Conservation (phyloP, 1,140 invertebrate genomes). For the Cephus cinctus region DNA sequence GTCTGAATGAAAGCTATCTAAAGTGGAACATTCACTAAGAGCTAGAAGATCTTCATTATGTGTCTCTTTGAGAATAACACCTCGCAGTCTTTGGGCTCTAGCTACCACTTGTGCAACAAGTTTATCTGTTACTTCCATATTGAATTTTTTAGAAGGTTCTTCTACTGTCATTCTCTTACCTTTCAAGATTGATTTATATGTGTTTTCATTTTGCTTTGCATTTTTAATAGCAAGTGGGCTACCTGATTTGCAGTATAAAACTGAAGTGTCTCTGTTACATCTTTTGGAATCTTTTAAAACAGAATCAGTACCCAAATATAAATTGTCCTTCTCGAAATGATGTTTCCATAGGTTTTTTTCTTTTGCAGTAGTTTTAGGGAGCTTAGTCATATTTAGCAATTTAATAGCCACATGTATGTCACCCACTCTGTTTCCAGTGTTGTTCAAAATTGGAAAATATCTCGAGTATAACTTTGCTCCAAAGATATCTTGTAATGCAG, state of each 20-base stretch:
- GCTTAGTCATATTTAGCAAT: constrained; percentile 21
- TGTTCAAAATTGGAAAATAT: constrained; percentile 38
- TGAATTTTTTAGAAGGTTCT: constrained; percentile 19
- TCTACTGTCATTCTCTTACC: constrained; percentile 24
- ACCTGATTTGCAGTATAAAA: constrained; percentile 13
- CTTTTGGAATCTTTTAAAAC: too few relatives aligned
- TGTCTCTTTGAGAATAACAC: constrained; percentile 36
- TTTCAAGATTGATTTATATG: constrained; percentile 36
- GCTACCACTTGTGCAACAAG: constrained; percentile 40
- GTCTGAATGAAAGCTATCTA: constrained; percentile 14
- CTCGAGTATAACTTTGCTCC: constrained; percentile 29
- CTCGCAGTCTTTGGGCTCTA: constrained; percentile 39
- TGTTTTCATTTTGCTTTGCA: constrained; percentile 21
- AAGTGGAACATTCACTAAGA: constrained; percentile 23
- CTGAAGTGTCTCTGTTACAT: constrained; percentile 1
- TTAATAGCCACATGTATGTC: constrained; percentile 40
- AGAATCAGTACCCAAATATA: too few relatives aligned
- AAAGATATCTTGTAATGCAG: constrained; percentile 37
- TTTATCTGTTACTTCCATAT: constrained; percentile 34
- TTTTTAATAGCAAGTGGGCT: constrained; percentile 6
- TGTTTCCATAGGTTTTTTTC: constrained; percentile 11
- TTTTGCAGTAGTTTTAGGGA: constrained; percentile 16
- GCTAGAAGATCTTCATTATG: constrained; percentile 27
- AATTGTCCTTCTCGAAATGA: constrained; percentile 15
- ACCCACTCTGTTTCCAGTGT: constrained; percentile 32